Conservation (phyloP, 1,140 invertebrate species). For the Adelges cooleyi region DNA sequence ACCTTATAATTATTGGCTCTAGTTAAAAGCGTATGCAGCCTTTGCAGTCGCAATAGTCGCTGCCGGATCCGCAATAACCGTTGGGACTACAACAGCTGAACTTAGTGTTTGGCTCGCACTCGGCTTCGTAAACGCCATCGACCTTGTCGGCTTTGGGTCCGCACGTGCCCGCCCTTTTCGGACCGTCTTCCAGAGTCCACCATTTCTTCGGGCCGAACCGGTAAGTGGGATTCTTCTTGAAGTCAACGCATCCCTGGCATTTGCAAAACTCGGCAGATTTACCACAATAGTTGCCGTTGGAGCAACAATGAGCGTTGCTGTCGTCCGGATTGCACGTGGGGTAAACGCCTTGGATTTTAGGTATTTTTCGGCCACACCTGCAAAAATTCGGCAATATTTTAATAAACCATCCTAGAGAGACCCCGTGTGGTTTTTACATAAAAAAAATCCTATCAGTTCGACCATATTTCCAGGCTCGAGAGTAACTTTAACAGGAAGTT, state of each 20-base stretch:
- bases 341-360: slow-evolving; percentile 28
- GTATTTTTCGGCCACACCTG: slow-evolving; percentile 29
- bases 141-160: slow-evolving; percentile 27
- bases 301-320: slow-evolving; percentile 30
- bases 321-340: slow-evolving; percentile 32
- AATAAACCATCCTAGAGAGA: background rate
- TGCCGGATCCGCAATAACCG: slow-evolving; percentile 27
- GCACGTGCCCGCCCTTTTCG: slow-evolving; percentile 21
- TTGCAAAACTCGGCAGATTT: slow-evolving; percentile 23
- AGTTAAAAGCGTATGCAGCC: slow-evolving; percentile 12
- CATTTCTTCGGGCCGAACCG: slow-evolving; percentile 21
- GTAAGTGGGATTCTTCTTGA: slow-evolving; percentile 21
- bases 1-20: too few relatives aligned
- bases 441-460: too few relatives aligned
- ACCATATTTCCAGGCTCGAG: too few relatives aligned
- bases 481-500: too few relatives aligned
- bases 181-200: slow-evolving; percentile 11
- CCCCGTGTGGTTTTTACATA: too few relatives aligned
- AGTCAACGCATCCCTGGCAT: slow-evolving; percentile 31
- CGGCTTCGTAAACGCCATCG: slow-evolving; percentile 15
- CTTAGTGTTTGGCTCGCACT: slow-evolving; percentile 26
- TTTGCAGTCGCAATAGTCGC: slow-evolving; percentile 29
- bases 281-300: slow-evolving; percentile 31
- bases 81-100: slow-evolving; percentile 23
- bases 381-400: background rate